A percentile compares a stretch with the other conserved stretches of the same genome.
These are phyloP conservation scores for Ladona fulva DNA, from an alignment of 1,140 invertebrate species.

Conservation along the genomic window DNA sequence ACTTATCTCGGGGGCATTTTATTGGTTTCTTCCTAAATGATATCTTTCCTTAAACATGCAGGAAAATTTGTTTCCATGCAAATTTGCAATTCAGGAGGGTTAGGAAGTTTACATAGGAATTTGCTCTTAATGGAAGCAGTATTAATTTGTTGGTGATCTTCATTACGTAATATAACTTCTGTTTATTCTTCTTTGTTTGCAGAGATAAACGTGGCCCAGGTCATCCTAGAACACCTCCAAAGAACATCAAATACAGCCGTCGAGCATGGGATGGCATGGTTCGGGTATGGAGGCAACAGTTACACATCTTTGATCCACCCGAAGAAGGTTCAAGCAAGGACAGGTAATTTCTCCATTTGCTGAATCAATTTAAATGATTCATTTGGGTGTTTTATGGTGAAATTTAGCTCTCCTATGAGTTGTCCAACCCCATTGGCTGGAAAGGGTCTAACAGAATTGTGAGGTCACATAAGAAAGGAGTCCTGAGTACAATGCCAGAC, in stretches of 20 bases:
- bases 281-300: conserved; percentile 71
- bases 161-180: conserved; percentile 2
- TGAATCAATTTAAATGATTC: not conserved
- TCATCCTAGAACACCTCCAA: conserved; percentile 81
- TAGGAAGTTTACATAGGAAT: too few relatives aligned
- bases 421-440: not conserved
- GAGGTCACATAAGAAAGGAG: too few relatives aligned
- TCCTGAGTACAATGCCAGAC: too few relatives aligned
- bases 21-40: too few relatives aligned
- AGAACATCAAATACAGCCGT: conserved; percentile 75
- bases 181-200: conserved; percentile 28
- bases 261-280: conserved; percentile 84
- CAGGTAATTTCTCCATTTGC: not conserved
- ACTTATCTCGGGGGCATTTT: too few relatives aligned
- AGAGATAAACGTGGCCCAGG: conserved; percentile 54
- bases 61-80: too few relatives aligned
- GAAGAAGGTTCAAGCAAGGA: conserved; percentile 25
- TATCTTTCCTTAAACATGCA: too few relatives aligned
- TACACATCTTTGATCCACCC: conserved; percentile 73
- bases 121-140: conserved; percentile 17
- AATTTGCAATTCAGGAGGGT: too few relatives aligned
- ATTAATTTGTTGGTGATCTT: not conserved
- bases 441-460: not conserved
- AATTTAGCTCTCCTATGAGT: not conserved
- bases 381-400: not conserved